These are phyloP conservation scores for Kradibia gibbosae DNA, from an alignment of 1,140 invertebrate species.

Conservation along the genomic window DNA sequence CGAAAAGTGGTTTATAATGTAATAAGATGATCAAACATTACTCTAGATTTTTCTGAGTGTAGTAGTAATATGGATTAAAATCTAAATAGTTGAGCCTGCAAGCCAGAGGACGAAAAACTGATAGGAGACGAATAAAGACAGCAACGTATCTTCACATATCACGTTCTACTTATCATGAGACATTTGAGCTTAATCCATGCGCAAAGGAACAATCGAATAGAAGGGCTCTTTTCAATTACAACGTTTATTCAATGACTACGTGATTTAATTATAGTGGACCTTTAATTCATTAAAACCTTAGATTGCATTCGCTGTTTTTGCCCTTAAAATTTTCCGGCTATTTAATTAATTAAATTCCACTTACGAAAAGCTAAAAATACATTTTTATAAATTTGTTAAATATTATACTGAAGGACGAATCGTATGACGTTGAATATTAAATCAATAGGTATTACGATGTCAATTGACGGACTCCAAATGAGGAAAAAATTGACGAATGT, in stretches of 20 bases:
- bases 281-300: no score
- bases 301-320: no score
- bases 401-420: no score
- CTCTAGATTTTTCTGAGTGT: background rate
- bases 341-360: no score
- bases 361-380: no score
- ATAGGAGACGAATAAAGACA: background rate
- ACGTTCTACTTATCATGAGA: background rate
- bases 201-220: background rate
- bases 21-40: slow-evolving; percentile 48
- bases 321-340: no score
- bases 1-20: slow-evolving; percentile 43
- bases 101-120: slow-evolving; percentile 9
- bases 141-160: slow-evolving; percentile 36
- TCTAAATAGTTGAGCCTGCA: slow-evolving; percentile 47
- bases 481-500: no score
- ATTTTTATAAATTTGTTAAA: no score
- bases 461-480: no score
- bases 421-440: no score
- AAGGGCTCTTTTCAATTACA: slow-evolving; percentile 2
- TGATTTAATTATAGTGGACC: background rate
- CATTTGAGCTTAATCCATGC: background rate
- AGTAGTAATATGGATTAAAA: no score
- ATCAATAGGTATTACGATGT: no score
- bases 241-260: background rate